phyloP scores from a whole-genome alignment of 2,888 invertebrate genomes.

The Coronaproctus castanopsis region DNA sequence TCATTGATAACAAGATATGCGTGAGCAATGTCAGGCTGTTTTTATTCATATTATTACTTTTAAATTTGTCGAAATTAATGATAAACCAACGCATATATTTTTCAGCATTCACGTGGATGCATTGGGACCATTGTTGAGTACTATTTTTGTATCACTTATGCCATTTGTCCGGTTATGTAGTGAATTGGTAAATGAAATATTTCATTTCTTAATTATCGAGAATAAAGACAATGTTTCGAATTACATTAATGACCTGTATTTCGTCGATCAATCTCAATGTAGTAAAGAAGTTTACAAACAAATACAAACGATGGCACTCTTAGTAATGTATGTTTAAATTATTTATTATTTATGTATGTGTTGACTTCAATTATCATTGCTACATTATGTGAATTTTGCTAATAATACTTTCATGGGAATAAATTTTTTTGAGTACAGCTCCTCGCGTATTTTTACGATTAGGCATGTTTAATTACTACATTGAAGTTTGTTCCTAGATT shows the following conservation, averaged over 20 bases:
- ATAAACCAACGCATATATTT: too few relatives aligned
- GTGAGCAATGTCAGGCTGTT: too few relatives aligned
- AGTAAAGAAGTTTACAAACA: conserved; percentile 14
- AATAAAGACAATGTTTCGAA: conserved; percentile 43
- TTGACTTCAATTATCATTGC: too few relatives aligned
- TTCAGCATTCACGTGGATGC: conserved; percentile 46
- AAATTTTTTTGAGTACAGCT: too few relatives aligned
- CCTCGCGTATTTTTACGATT: too few relatives aligned
- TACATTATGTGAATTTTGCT: too few relatives aligned
- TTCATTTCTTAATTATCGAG: conserved; percentile 52
- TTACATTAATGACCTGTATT: conserved; percentile 65
- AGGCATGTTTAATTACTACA: too few relatives aligned
- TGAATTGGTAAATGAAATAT: conserved; percentile 50
- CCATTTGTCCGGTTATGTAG: conserved; percentile 50
- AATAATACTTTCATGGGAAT: too few relatives aligned
- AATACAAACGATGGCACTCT: conserved; percentile 12
- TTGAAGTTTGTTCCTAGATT: too few relatives aligned
- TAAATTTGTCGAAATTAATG: too few relatives aligned
- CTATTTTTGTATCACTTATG: conserved; percentile 58
- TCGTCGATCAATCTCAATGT: conserved; percentile 36
- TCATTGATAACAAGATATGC: too few relatives aligned
- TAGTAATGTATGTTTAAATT: conserved; percentile 10
- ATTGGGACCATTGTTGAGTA: conserved; percentile 59
- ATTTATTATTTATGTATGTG: not conserved
- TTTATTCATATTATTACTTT: too few relatives aligned